These are phyloP conservation scores for Folsomia candida DNA, from an alignment of 2,888 invertebrate genomes.

Conservation along the genomic window DNA sequence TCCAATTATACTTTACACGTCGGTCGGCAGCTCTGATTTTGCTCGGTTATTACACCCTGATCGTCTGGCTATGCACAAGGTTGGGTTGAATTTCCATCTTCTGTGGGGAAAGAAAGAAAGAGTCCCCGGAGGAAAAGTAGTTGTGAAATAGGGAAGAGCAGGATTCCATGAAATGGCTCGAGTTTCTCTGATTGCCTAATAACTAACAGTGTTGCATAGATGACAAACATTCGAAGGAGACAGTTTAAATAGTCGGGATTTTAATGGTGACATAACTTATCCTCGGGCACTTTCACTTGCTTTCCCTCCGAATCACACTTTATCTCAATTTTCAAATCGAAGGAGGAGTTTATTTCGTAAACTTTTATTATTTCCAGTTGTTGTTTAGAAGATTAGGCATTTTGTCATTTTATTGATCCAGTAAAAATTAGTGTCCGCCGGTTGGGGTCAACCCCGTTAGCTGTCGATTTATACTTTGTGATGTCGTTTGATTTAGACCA, in stretches of 20 bases:
- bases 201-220: conserved; percentile 13
- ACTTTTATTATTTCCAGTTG: background rate
- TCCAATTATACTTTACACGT: no score
- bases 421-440: no score
- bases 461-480: background rate
- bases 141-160: background rate
- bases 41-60: no score
- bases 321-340: background rate
- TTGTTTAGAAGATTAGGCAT: no score
- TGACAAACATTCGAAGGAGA: background rate
- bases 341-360: conserved; percentile 6
- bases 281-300: background rate
- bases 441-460: no score
- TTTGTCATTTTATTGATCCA: no score
- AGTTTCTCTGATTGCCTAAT: conserved; percentile 5
- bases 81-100: no score
- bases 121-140: background rate
- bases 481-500: no score
- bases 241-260: background rate
- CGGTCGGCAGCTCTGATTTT: no score
- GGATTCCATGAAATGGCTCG: background rate
- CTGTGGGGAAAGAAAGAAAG: background rate
- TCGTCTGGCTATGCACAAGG: no score
- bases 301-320: background rate
- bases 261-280: background rate